A percentile compares a stretch with the other conserved stretches of the same genome.
phyloP scores from a whole-genome alignment of 2,113 vertebrate species.

The Callaeas wilsoni region DNA sequence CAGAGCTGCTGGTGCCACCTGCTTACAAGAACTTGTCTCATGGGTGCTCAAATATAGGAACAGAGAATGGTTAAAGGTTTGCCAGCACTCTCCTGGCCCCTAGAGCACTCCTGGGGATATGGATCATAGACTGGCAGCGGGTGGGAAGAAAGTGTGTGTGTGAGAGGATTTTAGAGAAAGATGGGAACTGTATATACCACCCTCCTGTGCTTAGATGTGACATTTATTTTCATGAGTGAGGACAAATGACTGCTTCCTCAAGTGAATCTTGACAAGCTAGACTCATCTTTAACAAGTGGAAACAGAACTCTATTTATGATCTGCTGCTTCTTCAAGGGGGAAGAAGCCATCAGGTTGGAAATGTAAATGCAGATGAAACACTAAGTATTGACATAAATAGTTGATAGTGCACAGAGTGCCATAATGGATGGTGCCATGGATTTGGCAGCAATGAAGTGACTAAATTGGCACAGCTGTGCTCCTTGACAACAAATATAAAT shows the following conservation, averaged over 20 bases:
- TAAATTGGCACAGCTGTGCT: conserved; percentile 33
- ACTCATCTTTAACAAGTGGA: conserved; percentile 57
- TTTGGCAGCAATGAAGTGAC: conserved; percentile 21
- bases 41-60: not conserved
- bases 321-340: conserved; percentile 38
- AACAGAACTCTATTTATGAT: conserved; percentile 62
- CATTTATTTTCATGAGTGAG: conserved; percentile 62
- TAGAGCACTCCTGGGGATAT: not conserved
- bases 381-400: conserved; percentile 65
- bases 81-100: not conserved
- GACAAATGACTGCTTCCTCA: conserved; percentile 59
- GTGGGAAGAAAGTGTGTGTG: not conserved
- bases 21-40: not conserved
- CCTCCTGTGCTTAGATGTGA: conserved; percentile 42
- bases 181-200: conserved; percentile 34
- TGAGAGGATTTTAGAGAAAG: conserved; percentile 28
- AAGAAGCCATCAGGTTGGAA: conserved; percentile 44
- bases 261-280: conserved; percentile 62
- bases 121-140: not conserved
- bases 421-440: conserved; percentile 32
- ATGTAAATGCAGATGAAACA: conserved; percentile 55
- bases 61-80: not conserved
- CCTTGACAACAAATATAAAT: conserved; percentile 12
- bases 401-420: conserved; percentile 49
- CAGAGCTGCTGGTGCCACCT: not conserved